Evolutionary conservation across 2,113 vertebrate genomes (phyloP).

Genomic region (Hypanus sabinus): DNA sequence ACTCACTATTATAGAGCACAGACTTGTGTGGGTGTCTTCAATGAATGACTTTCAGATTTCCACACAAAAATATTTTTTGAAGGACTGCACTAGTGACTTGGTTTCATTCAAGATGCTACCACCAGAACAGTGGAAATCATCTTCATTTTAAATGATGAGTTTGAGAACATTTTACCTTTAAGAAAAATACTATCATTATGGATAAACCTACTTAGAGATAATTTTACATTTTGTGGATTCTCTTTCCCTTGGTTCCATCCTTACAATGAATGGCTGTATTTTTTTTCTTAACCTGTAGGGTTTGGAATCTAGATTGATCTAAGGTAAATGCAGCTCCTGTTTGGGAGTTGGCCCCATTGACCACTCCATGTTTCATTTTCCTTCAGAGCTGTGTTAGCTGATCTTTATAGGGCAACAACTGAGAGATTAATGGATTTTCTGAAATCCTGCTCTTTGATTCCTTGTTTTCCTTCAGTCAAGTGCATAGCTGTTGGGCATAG

Average conservation of each 20-base stretch:
- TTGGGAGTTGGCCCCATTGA: neutral
- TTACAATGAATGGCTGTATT: neutral
- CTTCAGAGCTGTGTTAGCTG: neutral
- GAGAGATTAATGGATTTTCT: neutral
- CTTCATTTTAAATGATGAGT: neutral
- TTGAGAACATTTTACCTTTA: neutral
- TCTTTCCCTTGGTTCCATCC: neutral
- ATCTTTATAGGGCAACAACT: neutral
- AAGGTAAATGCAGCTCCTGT: neutral
- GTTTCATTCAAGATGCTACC: neutral
- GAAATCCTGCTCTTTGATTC: neutral
- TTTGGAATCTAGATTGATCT: neutral
- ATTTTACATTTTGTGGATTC: neutral
- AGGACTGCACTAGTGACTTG: neutral
- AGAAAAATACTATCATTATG: neutral
- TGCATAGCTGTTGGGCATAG: too few relatives aligned
- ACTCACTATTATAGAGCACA: neutral
- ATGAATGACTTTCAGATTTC: neutral
- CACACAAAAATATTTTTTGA: neutral
- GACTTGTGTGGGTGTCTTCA: slow-evolving; percentile 25
- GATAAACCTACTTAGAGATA: neutral
- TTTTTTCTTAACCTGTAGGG: neutral
- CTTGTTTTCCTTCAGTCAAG: neutral
- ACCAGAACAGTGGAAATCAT: neutral
- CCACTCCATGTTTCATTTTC: neutral